A percentile compares a stretch with the other conserved stretches of the same genome.
Evolutionary conservation across 1,140 invertebrate genomes (phyloP).

Genomic region (Mercenaria mercenaria): DNA sequence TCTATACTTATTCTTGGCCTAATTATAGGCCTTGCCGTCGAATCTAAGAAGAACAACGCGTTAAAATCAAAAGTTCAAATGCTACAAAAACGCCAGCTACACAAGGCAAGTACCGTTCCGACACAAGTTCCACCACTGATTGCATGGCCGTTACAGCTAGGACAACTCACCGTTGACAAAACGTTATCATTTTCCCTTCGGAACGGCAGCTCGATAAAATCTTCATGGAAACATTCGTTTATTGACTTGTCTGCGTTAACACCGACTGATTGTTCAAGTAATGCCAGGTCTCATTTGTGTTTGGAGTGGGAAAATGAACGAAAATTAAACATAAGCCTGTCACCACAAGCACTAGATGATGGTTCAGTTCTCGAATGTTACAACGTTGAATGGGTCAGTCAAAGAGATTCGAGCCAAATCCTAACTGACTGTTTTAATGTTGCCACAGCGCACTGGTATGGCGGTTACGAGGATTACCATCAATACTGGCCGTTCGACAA

Average conservation of each 20-base stretch:
- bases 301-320: slow-evolving; percentile 16
- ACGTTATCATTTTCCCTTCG: neutral
- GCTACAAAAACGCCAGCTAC: neutral
- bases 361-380: slow-evolving; percentile 57
- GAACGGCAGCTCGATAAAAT: neutral
- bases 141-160: neutral
- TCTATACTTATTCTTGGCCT: neutral
- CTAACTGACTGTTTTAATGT: slow-evolving; percentile 79
- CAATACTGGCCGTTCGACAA: slow-evolving; percentile 86
- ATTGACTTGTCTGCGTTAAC: no score
- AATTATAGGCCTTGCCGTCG: slow-evolving; percentile 1
- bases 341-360: neutral
- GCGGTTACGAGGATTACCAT: slow-evolving; percentile 83
- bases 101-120: neutral
- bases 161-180: neutral
- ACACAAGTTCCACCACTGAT: neutral
- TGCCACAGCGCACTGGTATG: slow-evolving; percentile 75
- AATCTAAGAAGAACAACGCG: neutral
- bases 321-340: neutral
- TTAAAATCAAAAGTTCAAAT: neutral
- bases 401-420: slow-evolving; percentile 57
- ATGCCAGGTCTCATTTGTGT: neutral
- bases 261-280: neutral
- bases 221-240: neutral
- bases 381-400: slow-evolving; percentile 64